Evolutionary conservation across 1,140 invertebrate genomes (phyloP).

Genomic region (Zeugodacus cucurbitae): DNA sequence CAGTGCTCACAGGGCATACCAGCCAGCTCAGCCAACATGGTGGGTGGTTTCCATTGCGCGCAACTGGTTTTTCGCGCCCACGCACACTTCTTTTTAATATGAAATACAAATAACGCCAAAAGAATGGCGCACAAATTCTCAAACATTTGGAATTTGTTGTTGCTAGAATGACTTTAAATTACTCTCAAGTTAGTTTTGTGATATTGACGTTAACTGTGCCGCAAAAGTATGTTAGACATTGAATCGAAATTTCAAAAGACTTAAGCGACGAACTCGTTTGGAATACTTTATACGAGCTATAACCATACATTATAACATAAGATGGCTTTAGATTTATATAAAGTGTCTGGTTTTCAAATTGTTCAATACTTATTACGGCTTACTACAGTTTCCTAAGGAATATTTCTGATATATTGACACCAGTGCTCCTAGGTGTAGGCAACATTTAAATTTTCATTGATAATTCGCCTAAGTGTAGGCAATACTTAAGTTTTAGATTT

Average conservation of each 20-base stretch:
- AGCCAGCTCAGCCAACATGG: background rate
- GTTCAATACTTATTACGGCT: no score
- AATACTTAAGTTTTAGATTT: no score
- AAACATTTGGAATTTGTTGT: background rate
- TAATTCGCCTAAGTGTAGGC: no score
- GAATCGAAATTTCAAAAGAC: background rate
- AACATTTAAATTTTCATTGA: no score
- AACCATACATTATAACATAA: no score
- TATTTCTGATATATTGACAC: no score
- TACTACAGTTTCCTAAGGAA: no score
- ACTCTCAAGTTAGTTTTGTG: background rate
- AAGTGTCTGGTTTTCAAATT: no score
- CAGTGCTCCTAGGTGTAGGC: no score
- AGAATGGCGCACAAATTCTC: background rate
- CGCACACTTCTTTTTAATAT: background rate
- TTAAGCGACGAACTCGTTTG: background rate
- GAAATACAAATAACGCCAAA: background rate
- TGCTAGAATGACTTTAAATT: background rate
- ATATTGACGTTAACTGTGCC: background rate
- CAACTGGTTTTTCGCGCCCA: conserved; percentile 23
- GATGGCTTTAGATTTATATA: no score
- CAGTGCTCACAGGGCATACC: no score
- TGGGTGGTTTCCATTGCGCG: background rate
- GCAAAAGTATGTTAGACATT: background rate
- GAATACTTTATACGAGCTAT: no score